phyloP scores from a whole-genome alignment of 2,113 vertebrate genomes.

The Dasyurus viverrinus region DNA sequence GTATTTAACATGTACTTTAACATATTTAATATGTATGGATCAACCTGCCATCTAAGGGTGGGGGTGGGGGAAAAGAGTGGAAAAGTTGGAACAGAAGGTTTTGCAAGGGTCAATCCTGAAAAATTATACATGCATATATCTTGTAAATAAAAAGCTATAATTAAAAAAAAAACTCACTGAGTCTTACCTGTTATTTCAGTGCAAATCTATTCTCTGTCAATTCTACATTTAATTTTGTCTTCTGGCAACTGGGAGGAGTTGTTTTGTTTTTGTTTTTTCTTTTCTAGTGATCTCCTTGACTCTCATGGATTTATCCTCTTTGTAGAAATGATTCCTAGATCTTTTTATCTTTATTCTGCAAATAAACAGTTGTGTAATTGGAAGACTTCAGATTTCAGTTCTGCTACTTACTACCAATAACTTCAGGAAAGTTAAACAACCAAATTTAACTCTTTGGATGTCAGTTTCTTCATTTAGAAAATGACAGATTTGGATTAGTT shows the following conservation, averaged over 20 bases:
- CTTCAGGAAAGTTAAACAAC: not conserved
- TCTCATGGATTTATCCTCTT: no score
- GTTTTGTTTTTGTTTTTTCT: no score
- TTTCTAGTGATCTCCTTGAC: no score
- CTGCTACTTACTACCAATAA: not conserved
- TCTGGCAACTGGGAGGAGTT: not conserved
- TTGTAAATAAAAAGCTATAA: no score
- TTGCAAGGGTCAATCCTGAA: no score
- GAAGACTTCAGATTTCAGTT: not conserved
- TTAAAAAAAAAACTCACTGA: not conserved
- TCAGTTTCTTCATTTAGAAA: not conserved
- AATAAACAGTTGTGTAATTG: not conserved
- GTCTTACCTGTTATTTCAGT: not conserved
- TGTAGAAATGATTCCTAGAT: no score
- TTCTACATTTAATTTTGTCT: not conserved
- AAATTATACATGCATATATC: no score
- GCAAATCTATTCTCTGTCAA: not conserved
- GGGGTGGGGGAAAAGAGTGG: no score
- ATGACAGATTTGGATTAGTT: not conserved
- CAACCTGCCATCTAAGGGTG: no score
- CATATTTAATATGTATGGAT: no score
- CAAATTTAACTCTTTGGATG: not conserved
- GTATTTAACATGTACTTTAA: no score
- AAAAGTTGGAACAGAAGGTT: no score
- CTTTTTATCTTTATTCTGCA: not conserved